Base-by-base conservation (phyloP, 2,113 vertebrate genomes). In the Amblyopsis rosae region DNA sequence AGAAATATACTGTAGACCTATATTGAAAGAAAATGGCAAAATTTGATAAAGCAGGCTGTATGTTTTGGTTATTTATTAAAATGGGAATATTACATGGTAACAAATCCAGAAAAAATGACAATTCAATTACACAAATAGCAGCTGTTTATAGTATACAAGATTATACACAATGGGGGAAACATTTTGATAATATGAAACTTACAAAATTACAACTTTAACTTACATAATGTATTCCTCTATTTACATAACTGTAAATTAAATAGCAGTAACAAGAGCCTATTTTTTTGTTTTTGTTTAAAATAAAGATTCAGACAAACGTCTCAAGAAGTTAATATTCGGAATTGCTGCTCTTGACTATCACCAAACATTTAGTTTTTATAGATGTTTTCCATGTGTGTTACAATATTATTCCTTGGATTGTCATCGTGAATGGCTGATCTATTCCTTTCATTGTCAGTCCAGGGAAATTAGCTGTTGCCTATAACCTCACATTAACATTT, bases 211-310 rank as follows among this genome's bases (percentile, higher is more conserved):
- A 88, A 67, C 70, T 67, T 65, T 70, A 70, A 80, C 83, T 81
- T 90, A 89, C 82, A 88, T 47, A 73, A 71, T 48, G 66, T 59
- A 59, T 51, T 16, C 67, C 68, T 68, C 61, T 90, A 90, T 92
- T 89, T 90, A 92, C 84, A 89, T 53, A 17, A 79, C 69, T 59
- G 79, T 65, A 48, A 79, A 88, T 89, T 90, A 88, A 81, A 86
- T 89, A 84, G 84, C 70, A 83, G 62, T 67, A 60, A 80, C 60
- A 57, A 83, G 73, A 75, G 57, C 45, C 59, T 26, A 33, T 45
- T 59, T 49, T 12, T 32, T 26, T 26, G 26, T 26, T 26, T 26
- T 26, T 26, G 26, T 26, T 26, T 2, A 26, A 26, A 32, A 62
- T 62, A 12, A 55, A 56, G 62, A 63, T 6, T 13, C 35, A 62